Evolutionary conservation across 2,797 vertebrate genomes (phyloP).

Genomic region (Danio tinwini): DNA sequence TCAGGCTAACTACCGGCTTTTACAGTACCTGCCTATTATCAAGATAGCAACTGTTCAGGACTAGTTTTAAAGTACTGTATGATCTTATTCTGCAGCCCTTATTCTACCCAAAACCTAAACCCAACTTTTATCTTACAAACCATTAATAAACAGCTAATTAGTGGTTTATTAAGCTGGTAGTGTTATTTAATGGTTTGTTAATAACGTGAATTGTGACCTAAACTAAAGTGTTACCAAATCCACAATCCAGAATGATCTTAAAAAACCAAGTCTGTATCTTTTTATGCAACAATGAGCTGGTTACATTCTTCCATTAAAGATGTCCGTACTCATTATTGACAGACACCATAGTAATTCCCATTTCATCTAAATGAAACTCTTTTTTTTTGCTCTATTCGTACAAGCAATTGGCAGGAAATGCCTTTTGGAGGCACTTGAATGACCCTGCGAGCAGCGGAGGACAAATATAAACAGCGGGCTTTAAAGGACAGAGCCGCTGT

Average conservation of each 20-base stretch:
- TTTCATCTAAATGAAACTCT: slow-evolving; percentile 29
- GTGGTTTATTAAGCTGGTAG: no score
- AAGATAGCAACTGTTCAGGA: no score
- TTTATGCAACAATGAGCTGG: slow-evolving; percentile 22
- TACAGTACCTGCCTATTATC: no score
- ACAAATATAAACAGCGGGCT: slow-evolving; percentile 57
- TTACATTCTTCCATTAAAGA: slow-evolving; percentile 5
- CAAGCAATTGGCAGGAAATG: slow-evolving; percentile 54
- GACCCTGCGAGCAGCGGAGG: slow-evolving; percentile 23
- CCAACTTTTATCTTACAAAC: no score
- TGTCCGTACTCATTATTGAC: not conserved
- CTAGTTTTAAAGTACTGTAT: no score
- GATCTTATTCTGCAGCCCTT: no score
- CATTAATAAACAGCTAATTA: no score
- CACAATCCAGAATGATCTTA: not conserved
- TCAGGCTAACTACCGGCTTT: no score
- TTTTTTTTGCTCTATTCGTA: slow-evolving; percentile 9
- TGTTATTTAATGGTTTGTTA: no score
- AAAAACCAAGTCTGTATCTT: slow-evolving; percentile 29
- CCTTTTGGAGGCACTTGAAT: slow-evolving; percentile 44
- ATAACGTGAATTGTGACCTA: no score
- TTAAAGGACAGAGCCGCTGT: slow-evolving; percentile 41
- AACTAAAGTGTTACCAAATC: no score
- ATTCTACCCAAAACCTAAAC: no score
- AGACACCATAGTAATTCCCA: slow-evolving; percentile 24